Conservation (phyloP, 1,140 invertebrate genomes). For the Pogonus chalceus region DNA sequence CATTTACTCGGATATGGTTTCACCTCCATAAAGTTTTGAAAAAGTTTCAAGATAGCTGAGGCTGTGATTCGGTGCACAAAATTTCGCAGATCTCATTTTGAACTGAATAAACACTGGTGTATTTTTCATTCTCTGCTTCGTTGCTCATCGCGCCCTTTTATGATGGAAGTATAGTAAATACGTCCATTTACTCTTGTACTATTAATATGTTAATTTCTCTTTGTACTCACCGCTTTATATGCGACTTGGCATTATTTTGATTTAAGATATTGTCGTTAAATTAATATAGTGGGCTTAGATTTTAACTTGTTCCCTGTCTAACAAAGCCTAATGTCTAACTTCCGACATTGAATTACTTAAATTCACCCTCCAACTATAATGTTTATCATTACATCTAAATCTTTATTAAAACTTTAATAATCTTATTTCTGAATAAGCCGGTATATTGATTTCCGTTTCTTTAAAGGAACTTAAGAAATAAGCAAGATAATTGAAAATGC, state of each 20-base stretch:
- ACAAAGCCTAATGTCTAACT: background rate
- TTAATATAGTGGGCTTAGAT: background rate
- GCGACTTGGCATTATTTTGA: background rate
- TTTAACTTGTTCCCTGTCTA: background rate
- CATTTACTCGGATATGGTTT: background rate
- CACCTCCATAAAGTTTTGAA: background rate
- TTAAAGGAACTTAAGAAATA: too few relatives aligned
- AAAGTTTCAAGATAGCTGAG: background rate
- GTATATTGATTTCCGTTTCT: too few relatives aligned
- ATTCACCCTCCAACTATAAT: background rate
- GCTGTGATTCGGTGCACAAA: background rate
- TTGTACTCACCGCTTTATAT: background rate
- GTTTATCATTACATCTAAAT: too few relatives aligned
- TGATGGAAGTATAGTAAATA: too few relatives aligned
- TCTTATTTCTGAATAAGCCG: too few relatives aligned
- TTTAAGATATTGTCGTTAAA: background rate
- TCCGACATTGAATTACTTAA: background rate
- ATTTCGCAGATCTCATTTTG: background rate
- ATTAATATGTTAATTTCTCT: background rate
- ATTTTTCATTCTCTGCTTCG: conserved; percentile 1
- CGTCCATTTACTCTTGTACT: too few relatives aligned
- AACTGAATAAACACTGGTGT: background rate
- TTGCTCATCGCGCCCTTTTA: too few relatives aligned
- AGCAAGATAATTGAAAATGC: too few relatives aligned
- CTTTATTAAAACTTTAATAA: too few relatives aligned